These are phyloP conservation scores for Nerophis lumbriciformis DNA, from an alignment of 2,113 vertebrate species.

Conservation along the genomic window DNA sequence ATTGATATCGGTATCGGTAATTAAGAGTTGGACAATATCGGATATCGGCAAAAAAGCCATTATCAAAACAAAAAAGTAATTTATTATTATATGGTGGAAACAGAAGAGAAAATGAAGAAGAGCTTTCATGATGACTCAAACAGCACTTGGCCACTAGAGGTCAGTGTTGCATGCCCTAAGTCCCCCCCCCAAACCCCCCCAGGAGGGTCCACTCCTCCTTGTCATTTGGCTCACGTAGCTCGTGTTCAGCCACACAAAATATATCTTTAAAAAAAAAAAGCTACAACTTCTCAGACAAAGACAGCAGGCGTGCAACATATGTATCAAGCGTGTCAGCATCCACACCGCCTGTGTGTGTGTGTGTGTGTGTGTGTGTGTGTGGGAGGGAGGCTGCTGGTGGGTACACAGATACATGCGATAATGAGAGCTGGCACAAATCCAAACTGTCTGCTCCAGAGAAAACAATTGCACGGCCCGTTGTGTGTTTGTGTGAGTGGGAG, in stretches of 20 bases:
- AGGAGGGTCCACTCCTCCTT: conserved; percentile 66
- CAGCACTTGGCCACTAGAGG: conserved; percentile 59
- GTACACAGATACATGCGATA: conserved; percentile 67
- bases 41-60: no score
- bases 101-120: no score
- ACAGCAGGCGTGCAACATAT: conserved; percentile 71
- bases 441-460: conserved; percentile 58
- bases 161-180: conserved; percentile 62
- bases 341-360: conserved; percentile 29
- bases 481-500: conserved; percentile 18
- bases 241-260: conserved; percentile 58
- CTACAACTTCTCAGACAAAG: conserved; percentile 77
- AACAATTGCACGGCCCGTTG: conserved; percentile 49
- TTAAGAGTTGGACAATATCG: no score
- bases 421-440: conserved; percentile 68
- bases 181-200: conserved; percentile 25
- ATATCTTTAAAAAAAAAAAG: not conserved
- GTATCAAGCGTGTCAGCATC: conserved; percentile 66
- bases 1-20: no score
- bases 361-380: conserved; percentile 4
- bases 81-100: no score
- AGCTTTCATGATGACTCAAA: no score
- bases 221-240: conserved; percentile 75
- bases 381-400: conserved; percentile 1
- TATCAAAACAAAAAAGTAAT: no score